Percentiles rank a stretch among this genome's conserved stretches.
Conservation (phyloP, 1,140 invertebrate species). For the Drosophila arizonae region DNA sequence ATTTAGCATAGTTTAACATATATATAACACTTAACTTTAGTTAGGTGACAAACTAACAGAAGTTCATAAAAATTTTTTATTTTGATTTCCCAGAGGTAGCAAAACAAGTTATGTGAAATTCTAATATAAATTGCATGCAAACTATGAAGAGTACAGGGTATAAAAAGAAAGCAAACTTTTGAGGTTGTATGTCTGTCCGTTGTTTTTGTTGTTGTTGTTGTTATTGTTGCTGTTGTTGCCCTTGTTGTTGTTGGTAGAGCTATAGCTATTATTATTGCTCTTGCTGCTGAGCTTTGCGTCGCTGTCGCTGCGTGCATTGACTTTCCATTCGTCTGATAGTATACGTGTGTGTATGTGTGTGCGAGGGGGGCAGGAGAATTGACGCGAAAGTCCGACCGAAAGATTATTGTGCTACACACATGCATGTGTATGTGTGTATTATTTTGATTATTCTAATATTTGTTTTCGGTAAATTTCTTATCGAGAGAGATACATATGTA, state of each 20-base stretch:
- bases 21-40: background rate
- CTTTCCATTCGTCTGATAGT: slow-evolving; percentile 66
- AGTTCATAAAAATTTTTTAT: no score
- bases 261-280: slow-evolving; percentile 39
- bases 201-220: slow-evolving; percentile 24
- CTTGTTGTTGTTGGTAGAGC: slow-evolving; percentile 28
- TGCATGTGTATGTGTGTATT: slow-evolving; percentile 6
- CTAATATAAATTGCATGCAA: slow-evolving; percentile 70
- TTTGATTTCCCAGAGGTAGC: background rate
- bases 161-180: slow-evolving; percentile 65
- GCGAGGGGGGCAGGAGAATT: background rate
- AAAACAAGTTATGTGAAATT: slow-evolving; percentile 64
- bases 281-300: slow-evolving; percentile 36
- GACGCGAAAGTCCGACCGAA: background rate
- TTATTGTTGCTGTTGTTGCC: slow-evolving; percentile 24
- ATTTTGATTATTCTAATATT: slow-evolving; percentile 64
- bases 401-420: slow-evolving; percentile 7
- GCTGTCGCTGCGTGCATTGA: slow-evolving; percentile 71
- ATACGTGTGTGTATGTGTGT: background rate
- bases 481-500: slow-evolving; percentile 10
- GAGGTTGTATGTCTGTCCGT: slow-evolving; percentile 19
- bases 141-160: slow-evolving; percentile 10
- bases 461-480: slow-evolving; percentile 23
- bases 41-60: background rate
- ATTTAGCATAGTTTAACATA: no score